Percentiles rank a stretch among this genome's conserved stretches.
These are phyloP conservation scores for Macropus fuliginosus DNA, from an alignment of 2,797 vertebrate genomes.

Conservation along the genomic window DNA sequence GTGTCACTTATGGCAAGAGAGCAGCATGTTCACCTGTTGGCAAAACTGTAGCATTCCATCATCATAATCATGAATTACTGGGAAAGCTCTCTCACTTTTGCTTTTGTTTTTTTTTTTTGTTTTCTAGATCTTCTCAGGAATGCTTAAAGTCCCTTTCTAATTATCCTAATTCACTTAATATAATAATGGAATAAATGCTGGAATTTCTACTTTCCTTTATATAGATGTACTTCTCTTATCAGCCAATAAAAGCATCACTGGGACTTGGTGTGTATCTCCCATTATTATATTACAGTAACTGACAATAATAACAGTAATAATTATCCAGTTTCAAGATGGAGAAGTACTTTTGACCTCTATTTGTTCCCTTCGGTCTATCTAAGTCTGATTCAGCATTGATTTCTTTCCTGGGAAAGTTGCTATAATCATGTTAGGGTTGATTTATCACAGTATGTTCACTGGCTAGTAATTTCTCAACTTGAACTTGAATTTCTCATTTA, in stretches of 20 bases:
- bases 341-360: slow-evolving; percentile 68
- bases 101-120: background rate
- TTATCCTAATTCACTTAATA: slow-evolving; percentile 66
- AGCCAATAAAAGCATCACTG: slow-evolving; percentile 61
- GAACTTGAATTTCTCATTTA: slow-evolving; percentile 56
- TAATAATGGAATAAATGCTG: slow-evolving; percentile 48
- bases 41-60: too few relatives aligned
- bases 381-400: slow-evolving; percentile 75
- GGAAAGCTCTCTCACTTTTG: background rate
- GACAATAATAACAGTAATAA: slow-evolving; percentile 68
- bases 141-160: slow-evolving; percentile 36
- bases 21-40: background rate
- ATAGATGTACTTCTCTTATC: slow-evolving; percentile 67
- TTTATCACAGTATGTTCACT: slow-evolving; percentile 74
- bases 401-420: slow-evolving; percentile 73
- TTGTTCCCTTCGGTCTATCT: slow-evolving; percentile 69
- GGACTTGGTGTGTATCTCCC: slow-evolving; percentile 31
- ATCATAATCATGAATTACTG: background rate
- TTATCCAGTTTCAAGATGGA: slow-evolving; percentile 69
- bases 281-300: slow-evolving; percentile 53
- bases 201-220: slow-evolving; percentile 64
- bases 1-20: background rate
- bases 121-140: background rate
- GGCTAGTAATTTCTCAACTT: slow-evolving; percentile 75
- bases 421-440: slow-evolving; percentile 72